Conservation (phyloP, 2,113 vertebrate genomes). For the Callopanchax toddi region DNA sequence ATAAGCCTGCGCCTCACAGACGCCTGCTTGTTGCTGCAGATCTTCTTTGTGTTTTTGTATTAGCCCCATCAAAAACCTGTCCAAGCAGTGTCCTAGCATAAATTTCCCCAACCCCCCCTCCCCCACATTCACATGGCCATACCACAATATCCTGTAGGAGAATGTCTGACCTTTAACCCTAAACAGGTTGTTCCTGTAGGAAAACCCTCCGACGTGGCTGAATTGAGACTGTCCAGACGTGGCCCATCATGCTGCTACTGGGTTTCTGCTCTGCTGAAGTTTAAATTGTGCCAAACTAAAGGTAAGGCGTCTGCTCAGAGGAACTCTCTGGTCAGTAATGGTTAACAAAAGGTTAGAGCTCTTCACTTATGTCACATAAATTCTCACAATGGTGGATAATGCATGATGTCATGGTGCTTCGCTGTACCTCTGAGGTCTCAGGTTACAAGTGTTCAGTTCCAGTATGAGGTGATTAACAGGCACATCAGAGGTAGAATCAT, state of each 20-base stretch:
- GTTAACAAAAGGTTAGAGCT: background rate
- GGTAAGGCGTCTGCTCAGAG: background rate
- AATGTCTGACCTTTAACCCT: too few relatives aligned
- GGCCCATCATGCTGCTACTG: background rate
- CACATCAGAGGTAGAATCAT: constrained; percentile 11
- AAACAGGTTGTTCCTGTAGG: too few relatives aligned
- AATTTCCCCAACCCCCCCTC: too few relatives aligned
- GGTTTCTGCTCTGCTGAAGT: background rate
- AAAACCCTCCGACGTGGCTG: too few relatives aligned
- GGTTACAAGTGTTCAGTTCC: constrained; percentile 35
- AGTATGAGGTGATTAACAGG: constrained; percentile 32
- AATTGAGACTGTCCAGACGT: too few relatives aligned
- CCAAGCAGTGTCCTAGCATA: too few relatives aligned
- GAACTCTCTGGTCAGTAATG: constrained; percentile 2
- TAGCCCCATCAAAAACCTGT: too few relatives aligned
- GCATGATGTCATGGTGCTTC: constrained; percentile 27
- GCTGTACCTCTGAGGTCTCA: constrained; percentile 23
- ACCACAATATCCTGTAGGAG: too few relatives aligned
- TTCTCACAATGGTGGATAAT: constrained; percentile 4
- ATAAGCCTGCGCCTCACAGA: too few relatives aligned
- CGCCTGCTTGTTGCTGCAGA: too few relatives aligned
- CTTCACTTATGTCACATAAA: background rate
- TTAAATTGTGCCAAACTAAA: background rate
- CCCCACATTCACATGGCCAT: too few relatives aligned
- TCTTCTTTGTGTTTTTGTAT: too few relatives aligned